These are phyloP conservation scores for Leptinotarsa texana DNA, from an alignment of 1,140 invertebrate species.

Conservation along the genomic window DNA sequence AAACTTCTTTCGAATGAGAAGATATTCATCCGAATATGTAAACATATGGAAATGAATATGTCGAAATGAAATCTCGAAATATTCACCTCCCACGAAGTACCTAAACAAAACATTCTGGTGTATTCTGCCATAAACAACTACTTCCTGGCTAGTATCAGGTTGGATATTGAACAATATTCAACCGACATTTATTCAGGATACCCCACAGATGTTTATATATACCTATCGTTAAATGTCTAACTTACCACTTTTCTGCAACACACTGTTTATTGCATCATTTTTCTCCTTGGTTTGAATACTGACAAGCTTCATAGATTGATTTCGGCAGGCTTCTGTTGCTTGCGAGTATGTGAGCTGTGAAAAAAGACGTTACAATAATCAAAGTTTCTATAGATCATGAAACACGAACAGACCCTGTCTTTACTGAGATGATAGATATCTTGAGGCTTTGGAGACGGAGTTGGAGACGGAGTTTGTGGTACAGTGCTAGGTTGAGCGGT, in stretches of 20 bases:
- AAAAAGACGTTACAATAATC: background rate
- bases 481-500: background rate
- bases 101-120: too few relatives aligned
- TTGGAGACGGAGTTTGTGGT: background rate
- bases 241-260: conserved; percentile 1
- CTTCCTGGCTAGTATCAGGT: too few relatives aligned
- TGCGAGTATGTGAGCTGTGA: background rate
- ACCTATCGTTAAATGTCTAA: background rate
- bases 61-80: too few relatives aligned
- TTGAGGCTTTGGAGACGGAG: background rate
- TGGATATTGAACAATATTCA: too few relatives aligned
- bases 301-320: background rate
- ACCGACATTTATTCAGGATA: too few relatives aligned
- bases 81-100: too few relatives aligned
- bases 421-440: background rate
- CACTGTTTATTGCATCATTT: background rate
- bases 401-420: background rate
- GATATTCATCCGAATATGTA: too few relatives aligned
- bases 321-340: background rate
- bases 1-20: too few relatives aligned
- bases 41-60: too few relatives aligned
- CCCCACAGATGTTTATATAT: too few relatives aligned
- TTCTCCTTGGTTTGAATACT: background rate
- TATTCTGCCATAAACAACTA: too few relatives aligned
- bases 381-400: too few relatives aligned